Base-by-base conservation (phyloP, 2,888 invertebrate species). In the Phengaris alcon region DNA sequence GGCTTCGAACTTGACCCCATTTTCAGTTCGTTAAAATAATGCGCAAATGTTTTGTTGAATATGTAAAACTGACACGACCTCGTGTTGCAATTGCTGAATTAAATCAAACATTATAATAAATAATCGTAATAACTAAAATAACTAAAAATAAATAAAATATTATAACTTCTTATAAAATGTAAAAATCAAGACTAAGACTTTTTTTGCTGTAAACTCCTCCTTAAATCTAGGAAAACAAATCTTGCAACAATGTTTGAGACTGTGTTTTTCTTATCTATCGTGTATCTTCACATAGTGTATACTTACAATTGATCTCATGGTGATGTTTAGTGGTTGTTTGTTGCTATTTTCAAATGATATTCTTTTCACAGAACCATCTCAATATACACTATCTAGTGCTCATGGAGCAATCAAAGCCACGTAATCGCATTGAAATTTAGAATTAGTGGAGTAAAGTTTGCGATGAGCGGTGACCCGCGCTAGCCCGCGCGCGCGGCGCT, bases 61-160 rank as follows among this genome's bases (percentile, higher is more conserved):
- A 64, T 64, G 64, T 64, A 64, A 64, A 64, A 64, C 64, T 4
- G 8, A 3, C 9, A 4, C 64, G 64, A 35, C 64, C 64, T 64
- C 44, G 35, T 64, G 64, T 64, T 44, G 64, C 35, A 64, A 64
- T 12, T 35, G 78, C 77, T 64, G 22, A 15, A 64, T 64, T 6
- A 5, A 10, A 64, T 64, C 35, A 13, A 44, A 64, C 3, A 15
- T 6, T 64, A 13, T 35, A 59, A 59, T 64, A 35, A 12, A 35
- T 64, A 35, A 9, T 44, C 13, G 10, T 12, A n/a, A n/a, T n/a
- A n/a, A n/a, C n/a, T n/a, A n/a, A n/a, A n/a, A n/a, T n/a, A n/a
- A n/a, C n/a, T n/a, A n/a, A n/a, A n/a, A n/a, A n/a, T n/a, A n/a
- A n/a, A n/a, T n/a, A n/a, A n/a, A n/a, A 22, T 5, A 22, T 22